These are phyloP conservation scores for Xiphorhynchus elegans DNA, from an alignment of 2,113 vertebrate genomes.

Conservation along the genomic window DNA sequence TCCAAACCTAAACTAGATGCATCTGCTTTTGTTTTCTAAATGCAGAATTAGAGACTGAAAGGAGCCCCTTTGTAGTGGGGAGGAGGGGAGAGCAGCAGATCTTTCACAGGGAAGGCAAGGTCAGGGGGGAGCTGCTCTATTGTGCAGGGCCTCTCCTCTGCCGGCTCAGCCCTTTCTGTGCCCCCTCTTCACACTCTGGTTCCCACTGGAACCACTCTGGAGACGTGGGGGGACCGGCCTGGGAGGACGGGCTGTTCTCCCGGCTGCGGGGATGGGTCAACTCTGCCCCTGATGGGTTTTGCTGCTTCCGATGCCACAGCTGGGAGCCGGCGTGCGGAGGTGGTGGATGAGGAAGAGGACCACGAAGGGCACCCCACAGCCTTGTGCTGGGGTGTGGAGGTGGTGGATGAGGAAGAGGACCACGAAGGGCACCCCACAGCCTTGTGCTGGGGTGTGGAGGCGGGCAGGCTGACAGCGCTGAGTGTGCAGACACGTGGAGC, in stretches of 20 bases:
- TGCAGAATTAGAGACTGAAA: constrained; percentile 59
- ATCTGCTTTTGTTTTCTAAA: constrained; percentile 69
- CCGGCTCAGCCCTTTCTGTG: constrained; percentile 48
- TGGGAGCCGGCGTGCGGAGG: not conserved
- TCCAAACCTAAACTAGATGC: constrained; percentile 38
- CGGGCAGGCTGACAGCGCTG: accelerated
- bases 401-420: not conserved
- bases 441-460: not conserved
- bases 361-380: not conserved
- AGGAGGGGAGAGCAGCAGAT: constrained; percentile 49
- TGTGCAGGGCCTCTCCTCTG: constrained; percentile 42
- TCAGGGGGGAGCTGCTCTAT: constrained; percentile 36
- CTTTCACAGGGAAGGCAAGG: constrained; percentile 37
- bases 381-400: not conserved
- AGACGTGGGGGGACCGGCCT: not conserved
- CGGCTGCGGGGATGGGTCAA: accelerated
- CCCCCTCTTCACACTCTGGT: constrained; percentile 5
- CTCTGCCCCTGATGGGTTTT: accelerated
- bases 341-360: not conserved
- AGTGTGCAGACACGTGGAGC: not conserved
- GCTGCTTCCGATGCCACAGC: not conserved
- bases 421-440: not conserved
- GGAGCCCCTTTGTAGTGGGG: constrained; percentile 43
- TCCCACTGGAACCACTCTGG: not conserved
- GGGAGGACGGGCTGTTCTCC: accelerated